phyloP scores from a whole-genome alignment of 37 sponge, comb jelly and placozoan species.

The Ianthella basta region DNA sequence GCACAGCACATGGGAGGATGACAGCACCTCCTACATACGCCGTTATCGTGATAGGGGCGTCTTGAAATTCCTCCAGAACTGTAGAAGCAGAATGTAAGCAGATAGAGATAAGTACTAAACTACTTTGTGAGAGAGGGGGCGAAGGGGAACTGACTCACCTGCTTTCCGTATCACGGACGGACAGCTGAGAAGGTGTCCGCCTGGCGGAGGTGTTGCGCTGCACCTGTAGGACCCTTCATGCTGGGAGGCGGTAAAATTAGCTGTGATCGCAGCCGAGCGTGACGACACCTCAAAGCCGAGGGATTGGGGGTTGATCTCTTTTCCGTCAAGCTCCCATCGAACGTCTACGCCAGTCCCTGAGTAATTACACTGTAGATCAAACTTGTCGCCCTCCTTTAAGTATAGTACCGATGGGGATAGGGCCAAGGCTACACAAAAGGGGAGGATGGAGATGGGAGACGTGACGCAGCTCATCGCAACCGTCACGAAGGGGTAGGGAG shows the following conservation, averaged over 20 bases:
- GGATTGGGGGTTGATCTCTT: background rate
- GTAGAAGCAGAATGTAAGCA: too few species aligned
- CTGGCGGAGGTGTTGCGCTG: background rate
- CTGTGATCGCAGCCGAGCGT: background rate
- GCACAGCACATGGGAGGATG: conserved; percentile 11
- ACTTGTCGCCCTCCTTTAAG: background rate
- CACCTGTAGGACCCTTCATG: background rate
- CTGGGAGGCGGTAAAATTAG: background rate
- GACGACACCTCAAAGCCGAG: background rate
- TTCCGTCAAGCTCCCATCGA: background rate
- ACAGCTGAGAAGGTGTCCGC: background rate
- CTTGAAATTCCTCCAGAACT: too few species aligned
- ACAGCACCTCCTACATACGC: background rate
- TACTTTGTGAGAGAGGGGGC: too few species aligned
- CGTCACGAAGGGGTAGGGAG: too few species aligned
- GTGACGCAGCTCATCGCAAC: background rate
- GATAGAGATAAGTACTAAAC: too few species aligned
- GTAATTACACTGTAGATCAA: background rate
- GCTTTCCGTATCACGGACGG: background rate
- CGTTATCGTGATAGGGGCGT: too few species aligned
- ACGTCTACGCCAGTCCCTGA: background rate
- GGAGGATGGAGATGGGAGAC: background rate
- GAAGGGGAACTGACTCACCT: background rate
- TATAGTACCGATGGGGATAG: background rate
- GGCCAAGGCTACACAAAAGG: background rate